phyloP scores from a whole-genome alignment of 2,888 invertebrate species.

The Tinea semifulvella region DNA sequence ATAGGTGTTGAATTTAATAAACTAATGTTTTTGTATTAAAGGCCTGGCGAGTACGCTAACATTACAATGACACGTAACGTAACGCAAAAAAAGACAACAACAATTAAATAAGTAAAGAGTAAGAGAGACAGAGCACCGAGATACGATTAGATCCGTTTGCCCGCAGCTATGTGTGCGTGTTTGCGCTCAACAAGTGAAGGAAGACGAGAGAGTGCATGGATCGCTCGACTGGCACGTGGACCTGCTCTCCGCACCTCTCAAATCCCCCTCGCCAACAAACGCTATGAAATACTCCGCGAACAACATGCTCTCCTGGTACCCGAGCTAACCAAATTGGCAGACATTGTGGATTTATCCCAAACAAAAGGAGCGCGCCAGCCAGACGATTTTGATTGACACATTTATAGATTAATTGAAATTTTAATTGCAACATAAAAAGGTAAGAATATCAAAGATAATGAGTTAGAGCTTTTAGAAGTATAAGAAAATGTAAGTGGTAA shows the following conservation, averaged over 20 bases:
- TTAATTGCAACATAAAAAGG: too few species aligned
- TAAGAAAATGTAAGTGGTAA: too few species aligned
- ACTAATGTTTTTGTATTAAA: conserved; percentile 5
- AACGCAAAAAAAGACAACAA: neutral
- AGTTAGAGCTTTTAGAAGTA: too few species aligned
- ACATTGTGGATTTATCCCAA: conserved; percentile 42
- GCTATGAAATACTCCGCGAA: conserved; percentile 15
- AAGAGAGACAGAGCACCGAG: neutral
- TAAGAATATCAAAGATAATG: too few species aligned
- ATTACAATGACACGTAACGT: conserved; percentile 8
- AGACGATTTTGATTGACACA: neutral
- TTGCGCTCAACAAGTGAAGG: conserved; percentile 45
- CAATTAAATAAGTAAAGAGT: neutral
- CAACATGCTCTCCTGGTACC: conserved; percentile 45
- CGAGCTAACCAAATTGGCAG: conserved; percentile 52
- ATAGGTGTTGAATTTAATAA: conserved; percentile 1
- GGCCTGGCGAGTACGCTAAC: neutral
- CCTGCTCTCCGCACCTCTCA: conserved; percentile 28
- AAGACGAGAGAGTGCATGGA: conserved; percentile 5
- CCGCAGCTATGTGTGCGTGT: neutral
- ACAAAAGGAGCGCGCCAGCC: neutral
- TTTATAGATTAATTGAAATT: neutral
- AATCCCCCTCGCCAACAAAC: conserved; percentile 27
- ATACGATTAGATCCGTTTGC: conserved; percentile 5
- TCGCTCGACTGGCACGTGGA: conserved; percentile 57